phyloP scores from a whole-genome alignment of 2,888 invertebrate genomes.

The Erynnis tages region DNA sequence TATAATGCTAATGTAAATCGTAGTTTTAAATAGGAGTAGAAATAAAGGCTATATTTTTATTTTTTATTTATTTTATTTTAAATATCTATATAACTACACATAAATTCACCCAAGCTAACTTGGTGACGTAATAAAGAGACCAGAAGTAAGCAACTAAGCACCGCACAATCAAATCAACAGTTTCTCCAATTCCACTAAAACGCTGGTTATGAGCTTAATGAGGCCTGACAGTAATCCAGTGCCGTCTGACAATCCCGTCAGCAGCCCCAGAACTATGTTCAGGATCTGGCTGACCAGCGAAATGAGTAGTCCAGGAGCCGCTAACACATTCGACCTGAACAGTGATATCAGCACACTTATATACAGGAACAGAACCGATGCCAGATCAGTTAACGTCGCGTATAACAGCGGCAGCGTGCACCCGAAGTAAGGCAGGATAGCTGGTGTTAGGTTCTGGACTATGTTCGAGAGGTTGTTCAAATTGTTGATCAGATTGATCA shows the following conservation, averaged over 20 bases:
- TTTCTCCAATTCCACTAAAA: conserved; percentile 67
- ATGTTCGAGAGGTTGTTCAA: conserved; percentile 71
- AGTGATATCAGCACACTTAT: conserved; percentile 69
- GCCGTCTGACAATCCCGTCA: conserved; percentile 64
- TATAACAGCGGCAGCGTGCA: conserved; percentile 68
- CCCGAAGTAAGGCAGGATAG: conserved; percentile 68
- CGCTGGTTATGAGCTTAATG: conserved; percentile 61
- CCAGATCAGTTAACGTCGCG: conserved; percentile 68
- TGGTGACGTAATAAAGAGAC: too few relatives aligned
- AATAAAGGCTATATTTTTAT: too few relatives aligned
- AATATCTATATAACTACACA: too few relatives aligned
- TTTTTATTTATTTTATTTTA: too few relatives aligned
- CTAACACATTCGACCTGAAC: conserved; percentile 66
- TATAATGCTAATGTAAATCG: too few relatives aligned
- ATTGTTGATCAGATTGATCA: conserved; percentile 71
- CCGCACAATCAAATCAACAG: conserved; percentile 44
- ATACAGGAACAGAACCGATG: conserved; percentile 68
- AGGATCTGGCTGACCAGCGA: conserved; percentile 57
- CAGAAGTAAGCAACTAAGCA: neutral
- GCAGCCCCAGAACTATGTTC: conserved; percentile 59
- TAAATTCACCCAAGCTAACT: too few relatives aligned
- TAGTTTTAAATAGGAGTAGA: too few relatives aligned
- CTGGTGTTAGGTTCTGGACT: conserved; percentile 70
- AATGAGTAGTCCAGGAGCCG: conserved; percentile 61
- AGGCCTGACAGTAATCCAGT: conserved; percentile 58